phyloP scores from a whole-genome alignment of 35 echinoderm and acorn worm species.

The Acanthaster planci region DNA sequence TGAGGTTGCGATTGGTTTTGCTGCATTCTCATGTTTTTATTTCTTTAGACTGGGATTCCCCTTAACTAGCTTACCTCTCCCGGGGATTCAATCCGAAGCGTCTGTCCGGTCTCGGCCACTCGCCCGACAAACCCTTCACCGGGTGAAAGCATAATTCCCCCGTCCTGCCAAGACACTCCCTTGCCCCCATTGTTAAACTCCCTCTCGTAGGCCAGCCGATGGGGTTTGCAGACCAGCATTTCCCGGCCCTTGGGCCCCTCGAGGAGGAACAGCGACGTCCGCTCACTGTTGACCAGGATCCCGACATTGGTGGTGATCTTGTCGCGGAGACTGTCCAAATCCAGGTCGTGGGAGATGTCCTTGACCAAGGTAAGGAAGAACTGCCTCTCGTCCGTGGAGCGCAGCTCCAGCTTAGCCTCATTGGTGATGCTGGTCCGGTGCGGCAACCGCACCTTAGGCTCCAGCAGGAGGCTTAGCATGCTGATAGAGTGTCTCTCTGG shows the following conservation, averaged over 20 bases:
- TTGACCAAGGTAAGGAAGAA: constrained; percentile 97
- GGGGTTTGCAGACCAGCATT: constrained; percentile 51
- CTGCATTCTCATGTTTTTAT: neutral
- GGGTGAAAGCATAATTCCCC: constrained; percentile 38
- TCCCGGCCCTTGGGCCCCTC: constrained; percentile 90
- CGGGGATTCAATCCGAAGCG: constrained; percentile 57
- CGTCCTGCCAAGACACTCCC: constrained; percentile 36
- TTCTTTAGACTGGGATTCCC: neutral
- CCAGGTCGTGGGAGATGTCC: constrained; percentile 96
- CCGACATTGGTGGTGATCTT: constrained; percentile 79
- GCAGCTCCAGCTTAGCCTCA: constrained; percentile 80
- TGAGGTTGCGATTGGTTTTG: too few species aligned
- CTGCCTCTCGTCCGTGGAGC: constrained; percentile 79
- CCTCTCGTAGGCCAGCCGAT: neutral
- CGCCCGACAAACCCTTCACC: constrained; percentile 78
- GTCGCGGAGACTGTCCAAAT: constrained; percentile 66
- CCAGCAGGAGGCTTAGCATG: constrained; percentile 76
- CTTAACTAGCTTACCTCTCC: constrained; percentile 65
- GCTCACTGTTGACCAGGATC: constrained; percentile 80
- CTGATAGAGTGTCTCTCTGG: constrained; percentile 58
- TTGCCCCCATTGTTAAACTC: neutral
- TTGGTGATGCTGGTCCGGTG: constrained; percentile 80
- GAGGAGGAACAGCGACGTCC: constrained; percentile 60
- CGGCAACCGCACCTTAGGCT: constrained; percentile 79
- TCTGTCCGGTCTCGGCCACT: constrained; percentile 74